Percentiles rank a stretch among this genome's conserved stretches.
phyloP scores from a whole-genome alignment of 2,797 vertebrate species.

The Erithacus rubecula region DNA sequence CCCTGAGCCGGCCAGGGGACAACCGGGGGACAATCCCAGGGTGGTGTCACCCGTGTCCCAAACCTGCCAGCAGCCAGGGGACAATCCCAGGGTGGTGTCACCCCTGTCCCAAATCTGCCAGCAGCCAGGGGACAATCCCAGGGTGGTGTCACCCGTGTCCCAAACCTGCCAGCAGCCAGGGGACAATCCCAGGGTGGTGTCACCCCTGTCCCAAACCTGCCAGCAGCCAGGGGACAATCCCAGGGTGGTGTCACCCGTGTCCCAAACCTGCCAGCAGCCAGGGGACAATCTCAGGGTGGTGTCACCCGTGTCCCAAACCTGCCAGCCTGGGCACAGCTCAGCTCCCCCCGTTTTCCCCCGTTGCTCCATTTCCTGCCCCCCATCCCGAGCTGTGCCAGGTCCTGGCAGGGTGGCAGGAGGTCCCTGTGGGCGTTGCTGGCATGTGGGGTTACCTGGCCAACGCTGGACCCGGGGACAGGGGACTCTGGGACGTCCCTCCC shows the following conservation, averaged over 20 bases:
- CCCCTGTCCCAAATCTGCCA: no score
- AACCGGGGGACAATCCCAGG: neutral
- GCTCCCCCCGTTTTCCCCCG: accelerated
- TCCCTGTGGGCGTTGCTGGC: accelerated
- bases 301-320: neutral
- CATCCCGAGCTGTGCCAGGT: neutral
- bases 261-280: no score
- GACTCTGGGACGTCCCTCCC: neutral
- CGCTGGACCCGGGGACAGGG: neutral
- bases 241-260: no score
- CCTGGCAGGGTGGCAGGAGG: neutral
- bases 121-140: neutral
- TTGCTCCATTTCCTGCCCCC: neutral
- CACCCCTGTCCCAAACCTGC: no score
- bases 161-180: neutral
- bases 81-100: no score
- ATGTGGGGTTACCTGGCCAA: accelerated
- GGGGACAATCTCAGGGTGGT: neutral
- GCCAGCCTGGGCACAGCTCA: neutral
- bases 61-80: neutral
- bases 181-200: no score
- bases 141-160: neutral
- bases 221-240: no score
- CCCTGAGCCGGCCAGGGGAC: neutral
- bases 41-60: neutral